These are phyloP conservation scores for Parapristionchus giblindavisi DNA, from an alignment of 2,888 invertebrate species.

Conservation along the genomic window DNA sequence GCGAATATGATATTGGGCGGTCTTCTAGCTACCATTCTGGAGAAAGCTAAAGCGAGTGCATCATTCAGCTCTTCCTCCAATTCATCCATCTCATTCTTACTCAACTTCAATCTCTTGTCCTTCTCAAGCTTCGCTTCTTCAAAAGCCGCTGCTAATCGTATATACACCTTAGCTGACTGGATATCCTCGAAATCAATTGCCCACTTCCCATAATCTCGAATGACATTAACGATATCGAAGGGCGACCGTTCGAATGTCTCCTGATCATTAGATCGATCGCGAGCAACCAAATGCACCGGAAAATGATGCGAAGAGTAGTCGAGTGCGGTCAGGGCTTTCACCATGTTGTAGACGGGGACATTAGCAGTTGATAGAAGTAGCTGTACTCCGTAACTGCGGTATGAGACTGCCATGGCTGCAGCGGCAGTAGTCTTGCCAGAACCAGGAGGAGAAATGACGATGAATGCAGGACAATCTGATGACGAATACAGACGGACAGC, in stretches of 20 bases:
- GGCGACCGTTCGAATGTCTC: neutral
- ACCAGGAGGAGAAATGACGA: slow-evolving; percentile 9
- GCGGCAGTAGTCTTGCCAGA: slow-evolving; percentile 14
- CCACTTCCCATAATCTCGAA: too few relatives aligned
- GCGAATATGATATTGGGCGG: neutral
- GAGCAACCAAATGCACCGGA: neutral
- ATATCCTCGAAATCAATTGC: too few relatives aligned
- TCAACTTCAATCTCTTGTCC: neutral
- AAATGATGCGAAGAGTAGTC: neutral
- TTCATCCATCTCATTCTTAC: neutral
- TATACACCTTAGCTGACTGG: neutral
- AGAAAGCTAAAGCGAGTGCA: neutral
- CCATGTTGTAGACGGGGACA: slow-evolving; percentile 21
- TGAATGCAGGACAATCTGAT: too few relatives aligned
- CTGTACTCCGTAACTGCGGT: neutral
- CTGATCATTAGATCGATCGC: slow-evolving; percentile 3
- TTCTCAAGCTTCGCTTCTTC: neutral
- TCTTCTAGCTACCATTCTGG: neutral
- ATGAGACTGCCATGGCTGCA: slow-evolving; percentile 9
- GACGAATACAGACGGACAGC: too few relatives aligned
- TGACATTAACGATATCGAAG: neutral
- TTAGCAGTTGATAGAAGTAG: slow-evolving; percentile 20
- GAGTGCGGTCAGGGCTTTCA: neutral
- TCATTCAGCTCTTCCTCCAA: neutral
- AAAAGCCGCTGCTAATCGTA: neutral